Evolutionary conservation across 2,888 invertebrate genomes (phyloP), one percentile per base, ranked within the genome.

Genomic region (Trachelus tabidus): DNA sequence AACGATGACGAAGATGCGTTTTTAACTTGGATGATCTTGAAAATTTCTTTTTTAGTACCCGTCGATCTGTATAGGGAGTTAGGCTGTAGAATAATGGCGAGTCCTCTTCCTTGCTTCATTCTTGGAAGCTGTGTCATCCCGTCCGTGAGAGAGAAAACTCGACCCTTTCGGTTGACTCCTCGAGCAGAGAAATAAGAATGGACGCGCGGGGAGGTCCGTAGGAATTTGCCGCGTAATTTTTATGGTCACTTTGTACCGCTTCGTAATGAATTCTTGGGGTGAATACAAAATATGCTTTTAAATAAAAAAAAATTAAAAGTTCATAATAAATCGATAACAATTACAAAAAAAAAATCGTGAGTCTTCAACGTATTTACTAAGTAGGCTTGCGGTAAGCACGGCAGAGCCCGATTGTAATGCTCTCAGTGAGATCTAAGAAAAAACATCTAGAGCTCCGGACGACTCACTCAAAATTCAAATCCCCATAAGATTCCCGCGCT

Each of bases 201-300:
- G 40, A 56, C 40, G 23, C 82, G 88, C 89, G 90, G 90, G 90
- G 90, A 90, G 90, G 90, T 90, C 90, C 85, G 75, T 78, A 86
- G 87, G 89, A 89, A 90, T 90, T 86, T 85, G 90, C 89, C 83
- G 85, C 87, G 90, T 90, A 90, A 90, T 88, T 89, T 89, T 90
- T 88, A 82, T 83, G 88, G 84, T 86, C 86, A 85, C 84, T 83
- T 84, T 56, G 9, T 86, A 84, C 83, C 84, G 86, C 87, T 83
- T 86, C 82, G 85, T 87, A 88, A 87, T 86, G 85, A 56, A 56
- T 56, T 23, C 40, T 56, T 56, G 23, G 23, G 1, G 40, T 56
- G 23, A 56, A 23, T 56, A 23, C 23, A 35, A 35, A 35, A 35
- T 56, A 56, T 56, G 23, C 15, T 56, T 56, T 56, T 23, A 56